Evolutionary conservation across 2,797 vertebrate species (phyloP).

Genomic region (Toxotes lorentzi): DNA sequence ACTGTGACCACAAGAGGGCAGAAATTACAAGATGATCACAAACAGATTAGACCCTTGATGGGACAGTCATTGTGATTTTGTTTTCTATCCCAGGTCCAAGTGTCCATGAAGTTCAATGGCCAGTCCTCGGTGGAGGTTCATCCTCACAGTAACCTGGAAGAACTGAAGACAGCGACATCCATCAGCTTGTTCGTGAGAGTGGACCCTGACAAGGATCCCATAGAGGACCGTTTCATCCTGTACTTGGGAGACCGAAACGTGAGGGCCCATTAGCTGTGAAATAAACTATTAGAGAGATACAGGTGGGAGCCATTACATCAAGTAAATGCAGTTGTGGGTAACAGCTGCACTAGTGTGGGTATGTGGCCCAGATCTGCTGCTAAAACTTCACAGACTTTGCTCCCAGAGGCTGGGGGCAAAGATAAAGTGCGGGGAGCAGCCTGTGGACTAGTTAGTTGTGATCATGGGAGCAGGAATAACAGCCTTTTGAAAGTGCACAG

Average conservation of each 20-base stretch:
- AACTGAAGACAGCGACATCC: conserved; percentile 93
- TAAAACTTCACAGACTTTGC: conserved; percentile 38
- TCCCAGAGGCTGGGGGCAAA: conserved; percentile 26
- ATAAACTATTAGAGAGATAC: conserved; percentile 1
- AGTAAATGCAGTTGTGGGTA: conserved; percentile 11
- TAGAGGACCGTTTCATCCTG: conserved; percentile 92
- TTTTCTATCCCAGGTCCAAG: conserved; percentile 88
- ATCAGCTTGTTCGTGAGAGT: conserved; percentile 94
- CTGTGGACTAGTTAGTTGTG: conserved; percentile 56
- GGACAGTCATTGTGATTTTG: not conserved
- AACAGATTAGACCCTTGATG: too few relatives aligned
- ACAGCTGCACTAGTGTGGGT: not conserved
- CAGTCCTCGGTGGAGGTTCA: conserved; percentile 94
- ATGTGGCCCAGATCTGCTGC: conserved; percentile 4
- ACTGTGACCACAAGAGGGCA: too few relatives aligned
- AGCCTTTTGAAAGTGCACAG: conserved; percentile 59
- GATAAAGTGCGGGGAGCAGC: conserved; percentile 46
- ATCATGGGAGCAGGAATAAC: conserved; percentile 49
- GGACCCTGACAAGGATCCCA: conserved; percentile 84
- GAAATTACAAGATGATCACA: too few relatives aligned
- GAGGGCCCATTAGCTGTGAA: conserved; percentile 67
- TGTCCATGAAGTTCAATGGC: conserved; percentile 97
- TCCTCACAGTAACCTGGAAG: conserved; percentile 89
- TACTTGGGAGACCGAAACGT: conserved; percentile 96
- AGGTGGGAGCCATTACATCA: conserved; percentile 9